Base-by-base conservation (phyloP, 2,888 invertebrate species). In the Hoplodrina ambigua region DNA sequence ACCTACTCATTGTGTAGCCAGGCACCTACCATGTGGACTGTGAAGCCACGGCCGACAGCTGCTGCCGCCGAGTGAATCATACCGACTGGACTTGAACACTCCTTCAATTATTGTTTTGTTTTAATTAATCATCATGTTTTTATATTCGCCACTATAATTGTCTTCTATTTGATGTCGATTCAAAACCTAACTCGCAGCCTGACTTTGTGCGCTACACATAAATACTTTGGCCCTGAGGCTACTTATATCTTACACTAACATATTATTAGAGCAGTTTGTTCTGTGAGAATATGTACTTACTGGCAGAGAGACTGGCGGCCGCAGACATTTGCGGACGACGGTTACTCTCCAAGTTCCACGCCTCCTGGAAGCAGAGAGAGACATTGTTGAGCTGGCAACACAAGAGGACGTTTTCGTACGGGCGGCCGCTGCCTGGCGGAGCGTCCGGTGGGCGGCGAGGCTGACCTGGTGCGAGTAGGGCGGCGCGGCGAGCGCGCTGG, bases 301-400 rank as follows among this genome's bases (percentile, higher is more conserved):
- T 97, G 91, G 97, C 97, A 86, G 97, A 96, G 80, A 98, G 96
- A 80, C 97, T 97, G 73, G 97, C 97, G 70, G 97, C 97, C 56
- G 98, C 97, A 72, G 97, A 97, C 60, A 97, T 93, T 87, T 96
- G 96, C 62, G 95, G 91, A 46, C 96, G 91, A 61, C 94, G 93
- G 80, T 90, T 88, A 77, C 88, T 88, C 80, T 94, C 91, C 88
- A 94, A 77, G 72, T 84, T 82, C 94, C 95, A 95, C 78, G 87
- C 83, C 53, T 94, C 94, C 95, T 95, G 94, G 64, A 94, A 93
- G 30, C 41, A 67, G 73, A 69, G 17, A 63, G 25, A 33, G 15
- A 25, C 30, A 54, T 8, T 50, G 41, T 66, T 19, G 49, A 41
- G 13, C 41, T 8, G 37, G 41, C 41, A 41, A 8, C 33, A 41